A percentile compares a stretch with the other conserved stretches of the same genome.
Evolutionary conservation across 1,140 invertebrate species (phyloP).

Genomic region (Pararge aegeria): DNA sequence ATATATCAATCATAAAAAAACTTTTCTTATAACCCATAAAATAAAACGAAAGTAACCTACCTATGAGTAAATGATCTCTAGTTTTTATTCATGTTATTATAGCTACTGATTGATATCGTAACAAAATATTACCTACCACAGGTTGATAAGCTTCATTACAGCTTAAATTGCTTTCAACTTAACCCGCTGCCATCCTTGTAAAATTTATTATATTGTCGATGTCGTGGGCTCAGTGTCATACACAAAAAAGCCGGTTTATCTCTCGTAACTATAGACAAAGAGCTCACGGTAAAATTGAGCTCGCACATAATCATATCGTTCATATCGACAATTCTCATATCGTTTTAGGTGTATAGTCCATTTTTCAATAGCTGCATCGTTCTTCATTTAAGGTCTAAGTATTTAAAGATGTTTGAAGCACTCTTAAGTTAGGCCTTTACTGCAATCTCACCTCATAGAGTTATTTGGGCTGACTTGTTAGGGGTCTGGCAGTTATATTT

Average conservation of each 20-base stretch:
- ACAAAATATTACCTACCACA: constrained; percentile 16
- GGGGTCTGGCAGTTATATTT: too few species aligned
- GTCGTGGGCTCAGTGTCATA: constrained; percentile 9
- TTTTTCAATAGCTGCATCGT: too few species aligned
- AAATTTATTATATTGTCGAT: constrained; percentile 15
- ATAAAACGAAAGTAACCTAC: background rate
- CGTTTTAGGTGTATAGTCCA: background rate
- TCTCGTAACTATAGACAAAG: background rate
- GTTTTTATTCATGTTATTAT: constrained; percentile 3
- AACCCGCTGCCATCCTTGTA: constrained; percentile 11
- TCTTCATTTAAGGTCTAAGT: too few species aligned
- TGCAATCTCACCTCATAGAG: too few species aligned
- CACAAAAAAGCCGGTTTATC: constrained; percentile 9
- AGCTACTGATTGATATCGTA: constrained; percentile 13
- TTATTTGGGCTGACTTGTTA: too few species aligned
- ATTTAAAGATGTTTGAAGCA: too few species aligned
- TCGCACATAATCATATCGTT: too few species aligned
- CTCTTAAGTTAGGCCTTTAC: too few species aligned
- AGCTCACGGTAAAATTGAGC: background rate
- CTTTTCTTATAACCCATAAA: background rate
- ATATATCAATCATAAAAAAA: background rate
- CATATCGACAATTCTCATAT: too few species aligned
- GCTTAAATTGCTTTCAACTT: constrained; percentile 14
- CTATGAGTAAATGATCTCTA: constrained; percentile 11
- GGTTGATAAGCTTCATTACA: constrained; percentile 13